Base-by-base conservation (phyloP, 2,113 vertebrate genomes). In the Oreochromis tanganicae region DNA sequence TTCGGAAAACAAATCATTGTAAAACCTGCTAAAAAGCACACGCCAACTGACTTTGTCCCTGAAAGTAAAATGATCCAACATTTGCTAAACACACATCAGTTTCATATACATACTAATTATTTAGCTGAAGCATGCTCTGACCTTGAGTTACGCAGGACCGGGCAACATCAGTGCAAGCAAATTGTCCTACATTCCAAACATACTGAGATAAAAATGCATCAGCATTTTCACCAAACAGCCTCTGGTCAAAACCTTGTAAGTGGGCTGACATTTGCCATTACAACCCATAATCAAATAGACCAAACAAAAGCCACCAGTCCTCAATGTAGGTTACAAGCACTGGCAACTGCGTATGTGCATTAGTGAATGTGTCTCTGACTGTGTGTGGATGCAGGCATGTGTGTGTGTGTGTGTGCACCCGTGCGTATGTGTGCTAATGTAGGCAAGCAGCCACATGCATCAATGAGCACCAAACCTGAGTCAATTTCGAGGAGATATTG, bases 171-270 rank as follows among this genome's bases (percentile, higher is more conserved):
- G 46, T 19, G 81, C 3, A 6, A 88, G 59, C 19, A 88, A 78
- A 91, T 38, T 91, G 94, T 17, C 91, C 92, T 85, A 92, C 79
- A 94, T 91, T 88, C 9, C 73, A 84, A 85, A 93, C 88, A 86
- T 41, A 83, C 50, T 32, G 81, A 85, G 87, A 90, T 94, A 92
- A 93, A 93, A 93, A 93, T 88, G 89, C 87, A 89, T 85, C 85
- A 91, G 83, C 54, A n/a, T 91, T 90, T 94, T 83, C 54, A 41
- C 87, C 87, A 87, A 87, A 95, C 85, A 82, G 90, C 93, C 92
- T 93, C 92, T 66, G 92, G 93, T 91, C 92, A 94, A 83, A 91
- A 85, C 32, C 93, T 88, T 75, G 68, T 85, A 83, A 91, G 87
- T 90, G 92, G 89, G 79, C 73, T 88, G 89, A 90, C 90, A 85